Evolutionary conservation across 2,888 invertebrate genomes (phyloP).

Genomic region (Oegoconia quadripuncta): DNA sequence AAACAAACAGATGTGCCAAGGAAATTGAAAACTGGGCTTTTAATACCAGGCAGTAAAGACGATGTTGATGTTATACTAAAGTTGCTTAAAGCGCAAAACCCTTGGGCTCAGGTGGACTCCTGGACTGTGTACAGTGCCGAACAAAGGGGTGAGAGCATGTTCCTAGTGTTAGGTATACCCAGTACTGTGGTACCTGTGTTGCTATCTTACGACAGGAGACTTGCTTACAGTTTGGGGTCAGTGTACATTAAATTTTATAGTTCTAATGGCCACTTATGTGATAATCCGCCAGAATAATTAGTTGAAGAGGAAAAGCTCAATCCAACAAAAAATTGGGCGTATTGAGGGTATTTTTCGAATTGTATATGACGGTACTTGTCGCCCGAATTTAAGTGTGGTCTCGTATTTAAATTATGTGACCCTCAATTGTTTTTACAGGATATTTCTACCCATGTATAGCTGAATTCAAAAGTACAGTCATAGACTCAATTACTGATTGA

Average conservation of each 20-base stretch:
- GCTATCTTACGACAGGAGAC: neutral
- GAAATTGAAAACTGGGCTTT: slow-evolving; percentile 3
- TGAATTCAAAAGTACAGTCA: no score
- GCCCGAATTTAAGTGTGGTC: no score
- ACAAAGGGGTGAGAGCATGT: slow-evolving; percentile 4
- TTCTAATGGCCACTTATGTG: neutral
- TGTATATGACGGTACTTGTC: no score
- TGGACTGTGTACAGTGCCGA: slow-evolving; percentile 6
- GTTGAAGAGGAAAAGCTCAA: no score
- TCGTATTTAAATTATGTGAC: no score
- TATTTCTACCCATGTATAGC: no score
- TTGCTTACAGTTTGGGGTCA: slow-evolving; percentile 6
- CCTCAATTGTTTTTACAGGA: no score
- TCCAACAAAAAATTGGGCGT: no score
- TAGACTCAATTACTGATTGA: no score
- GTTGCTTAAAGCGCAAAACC: slow-evolving; percentile 3
- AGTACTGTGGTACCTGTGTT: slow-evolving; percentile 1
- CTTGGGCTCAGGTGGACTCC: slow-evolving; percentile 1
- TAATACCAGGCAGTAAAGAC: neutral
- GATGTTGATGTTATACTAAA: slow-evolving; percentile 2
- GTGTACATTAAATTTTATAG: slow-evolving; percentile 2
- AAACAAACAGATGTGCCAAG: slow-evolving; percentile 1
- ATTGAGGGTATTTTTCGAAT: no score
- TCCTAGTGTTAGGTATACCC: slow-evolving; percentile 6
- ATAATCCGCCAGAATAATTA: neutral